Evolutionary conservation across 2,888 invertebrate genomes (phyloP).

Genomic region (Hypolimnas misippus): DNA sequence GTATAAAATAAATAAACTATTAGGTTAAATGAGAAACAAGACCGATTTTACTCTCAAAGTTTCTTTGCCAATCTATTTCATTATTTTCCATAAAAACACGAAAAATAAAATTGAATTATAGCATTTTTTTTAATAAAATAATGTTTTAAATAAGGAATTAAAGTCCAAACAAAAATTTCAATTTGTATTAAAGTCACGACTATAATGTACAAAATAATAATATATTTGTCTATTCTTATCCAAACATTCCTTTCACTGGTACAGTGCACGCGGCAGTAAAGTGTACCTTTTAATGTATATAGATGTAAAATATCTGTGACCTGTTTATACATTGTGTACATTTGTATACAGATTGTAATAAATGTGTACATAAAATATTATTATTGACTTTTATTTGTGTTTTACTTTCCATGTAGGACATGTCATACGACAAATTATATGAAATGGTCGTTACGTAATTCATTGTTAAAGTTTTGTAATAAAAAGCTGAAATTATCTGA

Average conservation of each 20-base stretch:
- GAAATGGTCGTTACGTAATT: not conserved
- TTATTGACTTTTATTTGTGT: conserved; percentile 34
- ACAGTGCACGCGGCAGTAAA: conserved; percentile 43
- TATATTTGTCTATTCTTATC: conserved; percentile 40
- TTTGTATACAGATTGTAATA: conserved; percentile 77
- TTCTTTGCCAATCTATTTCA: not conserved
- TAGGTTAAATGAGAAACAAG: not conserved
- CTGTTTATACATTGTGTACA: conserved; percentile 75
- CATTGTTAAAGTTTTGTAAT: not conserved
- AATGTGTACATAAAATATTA: conserved; percentile 73
- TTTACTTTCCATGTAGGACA: not conserved
- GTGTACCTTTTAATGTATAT: conserved; percentile 54
- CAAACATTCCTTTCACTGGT: conserved; percentile 69
- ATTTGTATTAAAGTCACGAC: not conserved
- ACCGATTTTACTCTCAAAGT: not conserved
- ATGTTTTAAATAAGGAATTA: too few relatives aligned
- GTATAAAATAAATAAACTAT: not conserved
- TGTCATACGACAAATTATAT: not conserved
- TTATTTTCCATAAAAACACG: too few relatives aligned
- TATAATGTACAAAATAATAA: conserved; percentile 2
- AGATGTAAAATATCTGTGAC: conserved; percentile 68
- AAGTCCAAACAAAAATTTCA: not conserved
- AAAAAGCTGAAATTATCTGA: not conserved
- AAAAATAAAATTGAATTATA: too few relatives aligned
- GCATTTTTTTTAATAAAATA: too few relatives aligned